phyloP scores from a whole-genome alignment of 2,888 invertebrate species.

The Drosophila pegasa region DNA sequence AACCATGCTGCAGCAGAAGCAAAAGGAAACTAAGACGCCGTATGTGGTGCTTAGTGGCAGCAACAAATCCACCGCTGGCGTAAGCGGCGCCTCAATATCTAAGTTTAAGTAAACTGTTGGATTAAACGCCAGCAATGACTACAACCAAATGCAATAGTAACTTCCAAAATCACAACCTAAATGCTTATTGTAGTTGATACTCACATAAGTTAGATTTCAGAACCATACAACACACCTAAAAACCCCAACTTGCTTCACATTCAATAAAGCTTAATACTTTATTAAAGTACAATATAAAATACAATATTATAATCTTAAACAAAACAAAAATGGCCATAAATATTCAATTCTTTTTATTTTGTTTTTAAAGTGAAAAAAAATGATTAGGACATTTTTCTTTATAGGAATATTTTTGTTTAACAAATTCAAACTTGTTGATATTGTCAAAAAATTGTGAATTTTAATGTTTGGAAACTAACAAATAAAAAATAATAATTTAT shows the following conservation, averaged over 20 bases:
- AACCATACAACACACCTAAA: constrained; percentile 16
- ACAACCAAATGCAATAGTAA: constrained; percentile 76
- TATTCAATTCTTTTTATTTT: not conserved
- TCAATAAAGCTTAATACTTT: constrained; percentile 14
- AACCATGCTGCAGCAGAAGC: constrained; percentile 97
- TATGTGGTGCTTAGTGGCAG: constrained; percentile 96
- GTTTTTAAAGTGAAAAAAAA: not conserved
- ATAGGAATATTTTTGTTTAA: not conserved
- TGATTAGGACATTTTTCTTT: not conserved
- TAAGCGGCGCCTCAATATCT: constrained; percentile 81
- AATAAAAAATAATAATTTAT: not conserved
- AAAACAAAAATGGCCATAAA: not conserved
- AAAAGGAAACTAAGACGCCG: constrained; percentile 96
- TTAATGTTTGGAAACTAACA: not conserved
- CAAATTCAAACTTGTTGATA: not conserved
- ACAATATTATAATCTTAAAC: not conserved
- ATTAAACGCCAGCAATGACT: constrained; percentile 13
- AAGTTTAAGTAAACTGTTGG: constrained; percentile 80
- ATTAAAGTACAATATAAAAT: constrained; percentile 1
- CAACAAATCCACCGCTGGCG: constrained; percentile 87
- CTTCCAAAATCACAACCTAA: constrained; percentile 62
- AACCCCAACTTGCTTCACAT: constrained; percentile 4
- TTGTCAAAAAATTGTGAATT: not conserved
- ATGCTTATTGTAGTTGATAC: constrained; percentile 47
- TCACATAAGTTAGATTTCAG: constrained; percentile 44